Conservation (phyloP, 2,888 invertebrate genomes). For the Anticlea derivata region DNA sequence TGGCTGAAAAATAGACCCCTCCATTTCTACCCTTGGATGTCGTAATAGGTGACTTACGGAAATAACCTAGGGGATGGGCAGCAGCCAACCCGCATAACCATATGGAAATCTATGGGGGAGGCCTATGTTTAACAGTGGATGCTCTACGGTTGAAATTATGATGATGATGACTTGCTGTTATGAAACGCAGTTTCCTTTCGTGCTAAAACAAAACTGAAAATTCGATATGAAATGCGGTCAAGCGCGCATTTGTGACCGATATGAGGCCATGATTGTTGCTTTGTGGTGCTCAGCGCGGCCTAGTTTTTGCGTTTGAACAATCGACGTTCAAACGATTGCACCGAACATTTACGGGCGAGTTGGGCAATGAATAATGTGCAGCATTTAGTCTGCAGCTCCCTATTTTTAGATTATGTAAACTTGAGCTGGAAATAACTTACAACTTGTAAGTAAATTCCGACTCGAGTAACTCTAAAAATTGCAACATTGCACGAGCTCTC, state of each 20-base stretch:
- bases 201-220: conserved; percentile 37
- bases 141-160: too few relatives aligned
- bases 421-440: neutral
- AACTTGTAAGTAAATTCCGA: neutral
- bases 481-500: conserved; percentile 2
- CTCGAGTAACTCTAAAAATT: neutral
- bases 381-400: too few relatives aligned
- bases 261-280: conserved; percentile 41
- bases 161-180: neutral
- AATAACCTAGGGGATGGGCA: too few relatives aligned
- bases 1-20: too few relatives aligned
- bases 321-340: conserved; percentile 23
- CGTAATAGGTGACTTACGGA: too few relatives aligned
- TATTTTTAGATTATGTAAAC: too few relatives aligned
- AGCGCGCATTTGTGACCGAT: conserved; percentile 48
- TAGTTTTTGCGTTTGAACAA: conserved; percentile 41
- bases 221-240: conserved; percentile 45
- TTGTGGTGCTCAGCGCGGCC: conserved; percentile 39
- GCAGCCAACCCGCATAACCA: too few relatives aligned
- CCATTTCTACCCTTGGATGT: too few relatives aligned
- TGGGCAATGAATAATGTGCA: conserved; percentile 1
- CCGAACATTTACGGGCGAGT: conserved; percentile 13
- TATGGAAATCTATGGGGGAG: too few relatives aligned
- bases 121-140: too few relatives aligned
- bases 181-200: conserved; percentile 15